Evolutionary conservation across 2,797 vertebrate species (phyloP).

Genomic region (Parambassis ranga): DNA sequence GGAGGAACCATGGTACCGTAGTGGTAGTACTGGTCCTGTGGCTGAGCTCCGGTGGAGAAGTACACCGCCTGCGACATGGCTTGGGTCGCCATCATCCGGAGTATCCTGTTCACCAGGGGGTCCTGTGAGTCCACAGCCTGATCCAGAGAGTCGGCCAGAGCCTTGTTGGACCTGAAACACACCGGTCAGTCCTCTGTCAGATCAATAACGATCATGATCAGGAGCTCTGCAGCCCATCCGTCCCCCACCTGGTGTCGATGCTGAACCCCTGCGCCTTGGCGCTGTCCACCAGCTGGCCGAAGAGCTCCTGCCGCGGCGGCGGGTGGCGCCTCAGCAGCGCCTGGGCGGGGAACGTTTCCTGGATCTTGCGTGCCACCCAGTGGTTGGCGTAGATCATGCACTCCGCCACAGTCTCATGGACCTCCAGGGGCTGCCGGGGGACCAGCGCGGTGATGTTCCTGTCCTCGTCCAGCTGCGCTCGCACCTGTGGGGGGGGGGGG

Average conservation of each 20-base stretch:
- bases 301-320: constrained; percentile 89
- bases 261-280: constrained; percentile 85
- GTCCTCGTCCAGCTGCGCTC: constrained; percentile 88
- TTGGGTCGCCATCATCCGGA: constrained; percentile 92
- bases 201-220: no score
- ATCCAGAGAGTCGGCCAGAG: constrained; percentile 91
- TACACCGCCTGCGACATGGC: constrained; percentile 96
- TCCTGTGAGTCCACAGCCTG: constrained; percentile 85
- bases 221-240: no score
- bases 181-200: no score
- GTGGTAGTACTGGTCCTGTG: constrained; percentile 87
- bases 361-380: constrained; percentile 95
- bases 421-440: constrained; percentile 91
- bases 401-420: constrained; percentile 94
- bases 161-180: constrained; percentile 93
- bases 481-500: constrained; percentile 65
- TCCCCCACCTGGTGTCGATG: constrained; percentile 91
- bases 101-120: constrained; percentile 87
- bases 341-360: constrained; percentile 87
- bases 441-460: constrained; percentile 90
- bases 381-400: constrained; percentile 99
- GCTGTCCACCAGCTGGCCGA: constrained; percentile 84
- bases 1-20: constrained; percentile 75
- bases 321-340: constrained; percentile 91
- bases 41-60: constrained; percentile 88